Conservation (phyloP, 2,797 vertebrate species). For the Aotus griseimembra region DNA sequence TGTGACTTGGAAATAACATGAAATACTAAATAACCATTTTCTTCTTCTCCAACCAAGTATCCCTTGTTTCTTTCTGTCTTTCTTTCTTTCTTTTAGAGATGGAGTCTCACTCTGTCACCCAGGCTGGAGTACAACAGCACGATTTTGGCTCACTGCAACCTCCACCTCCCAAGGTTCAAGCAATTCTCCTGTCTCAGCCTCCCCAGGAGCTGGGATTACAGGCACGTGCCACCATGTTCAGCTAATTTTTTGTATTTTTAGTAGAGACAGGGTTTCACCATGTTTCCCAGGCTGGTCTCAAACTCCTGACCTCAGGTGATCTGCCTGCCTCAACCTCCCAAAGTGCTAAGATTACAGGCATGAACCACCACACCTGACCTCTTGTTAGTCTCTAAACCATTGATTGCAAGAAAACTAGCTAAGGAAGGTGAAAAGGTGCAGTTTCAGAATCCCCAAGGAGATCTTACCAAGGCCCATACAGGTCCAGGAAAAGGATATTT, state of each 20-base stretch:
- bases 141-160: background rate
- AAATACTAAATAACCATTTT: conserved; percentile 26
- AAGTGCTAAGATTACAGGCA: background rate
- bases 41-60: conserved; percentile 13
- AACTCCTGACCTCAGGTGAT: background rate
- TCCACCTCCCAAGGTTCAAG: background rate
- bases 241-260: background rate
- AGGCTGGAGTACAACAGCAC: background rate
- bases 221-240: fast-evolving
- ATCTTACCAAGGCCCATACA: background rate
- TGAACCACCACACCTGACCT: background rate
- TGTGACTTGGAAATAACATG: background rate
- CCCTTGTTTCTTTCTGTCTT: background rate
- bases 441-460: conserved; percentile 13
- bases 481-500: background rate
- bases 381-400: background rate
- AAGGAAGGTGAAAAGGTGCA: background rate
- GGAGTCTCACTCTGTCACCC: background rate
- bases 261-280: background rate
- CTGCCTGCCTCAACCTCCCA: background rate
- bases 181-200: background rate
- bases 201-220: background rate
- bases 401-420: conserved; percentile 16
- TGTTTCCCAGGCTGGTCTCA: background rate
- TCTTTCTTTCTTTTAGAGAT: too few relatives aligned